A percentile compares a stretch with the other conserved stretches of the same genome.
These are phyloP conservation scores for Amazona ochrocephala DNA, from an alignment of 2,797 vertebrate genomes.

Conservation along the genomic window DNA sequence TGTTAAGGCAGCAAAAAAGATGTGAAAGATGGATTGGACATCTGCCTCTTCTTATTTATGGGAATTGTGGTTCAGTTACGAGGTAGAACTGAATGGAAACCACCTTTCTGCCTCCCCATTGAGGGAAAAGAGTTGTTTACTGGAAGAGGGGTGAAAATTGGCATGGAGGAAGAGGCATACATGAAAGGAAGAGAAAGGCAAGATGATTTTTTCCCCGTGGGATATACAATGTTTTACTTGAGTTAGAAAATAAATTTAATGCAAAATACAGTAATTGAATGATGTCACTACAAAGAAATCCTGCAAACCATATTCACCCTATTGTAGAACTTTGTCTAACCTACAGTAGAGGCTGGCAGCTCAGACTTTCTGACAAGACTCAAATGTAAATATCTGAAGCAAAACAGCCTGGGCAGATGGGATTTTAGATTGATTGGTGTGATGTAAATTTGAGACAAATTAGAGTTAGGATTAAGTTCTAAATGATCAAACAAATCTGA, in stretches of 20 bases:
- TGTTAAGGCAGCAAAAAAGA: neutral
- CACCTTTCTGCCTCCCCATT: neutral
- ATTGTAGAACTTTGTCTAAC: neutral
- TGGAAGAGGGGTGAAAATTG: neutral
- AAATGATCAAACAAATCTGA: neutral
- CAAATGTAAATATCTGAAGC: neutral
- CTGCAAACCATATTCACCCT: neutral
- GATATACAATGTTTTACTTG: neutral
- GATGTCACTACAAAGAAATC: neutral
- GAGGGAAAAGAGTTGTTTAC: neutral
- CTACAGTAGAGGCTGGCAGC: neutral
- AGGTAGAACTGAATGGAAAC: neutral
- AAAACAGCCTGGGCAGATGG: neutral
- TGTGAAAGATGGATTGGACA: neutral
- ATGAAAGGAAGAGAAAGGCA: neutral
- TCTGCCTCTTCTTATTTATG: neutral
- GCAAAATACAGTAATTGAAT: neutral
- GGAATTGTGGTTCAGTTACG: neutral
- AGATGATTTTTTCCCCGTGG: neutral
- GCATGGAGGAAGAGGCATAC: neutral
- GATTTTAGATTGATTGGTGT: neutral
- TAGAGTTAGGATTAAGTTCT: neutral
- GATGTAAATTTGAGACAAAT: neutral
- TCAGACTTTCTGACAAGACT: neutral
- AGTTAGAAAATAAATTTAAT: neutral